A percentile compares a stretch with the other conserved stretches of the same genome.
These are phyloP conservation scores for Mamestra brassicae DNA, from an alignment of 2,888 invertebrate species.

Conservation along the genomic window DNA sequence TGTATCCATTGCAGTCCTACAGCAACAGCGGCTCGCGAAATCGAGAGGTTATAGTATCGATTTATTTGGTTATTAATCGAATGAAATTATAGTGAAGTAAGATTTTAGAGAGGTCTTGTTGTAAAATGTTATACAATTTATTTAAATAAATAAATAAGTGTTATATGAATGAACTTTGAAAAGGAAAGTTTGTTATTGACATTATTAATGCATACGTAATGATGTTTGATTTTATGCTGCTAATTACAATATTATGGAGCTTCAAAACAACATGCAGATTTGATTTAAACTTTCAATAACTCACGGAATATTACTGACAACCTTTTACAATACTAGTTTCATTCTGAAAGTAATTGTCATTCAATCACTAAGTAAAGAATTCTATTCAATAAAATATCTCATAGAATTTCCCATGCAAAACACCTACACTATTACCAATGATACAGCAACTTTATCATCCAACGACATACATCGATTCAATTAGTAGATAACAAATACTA, in stretches of 20 bases:
- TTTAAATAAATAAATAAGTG: slow-evolving; percentile 18
- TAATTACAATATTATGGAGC: slow-evolving; percentile 33
- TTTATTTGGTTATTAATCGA: slow-evolving; percentile 62
- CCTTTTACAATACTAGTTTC: slow-evolving; percentile 3
- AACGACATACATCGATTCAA: slow-evolving; percentile 32
- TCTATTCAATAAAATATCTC: slow-evolving; percentile 1
- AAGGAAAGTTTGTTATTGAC: slow-evolving; percentile 53
- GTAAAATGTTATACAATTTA: slow-evolving; percentile 38
- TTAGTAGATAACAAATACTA: slow-evolving; percentile 35
- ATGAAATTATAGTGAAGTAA: slow-evolving; percentile 49
- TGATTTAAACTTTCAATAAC: slow-evolving; percentile 18
- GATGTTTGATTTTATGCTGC: slow-evolving; percentile 26
- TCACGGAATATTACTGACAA: background rate
- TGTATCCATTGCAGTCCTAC: slow-evolving; percentile 29
- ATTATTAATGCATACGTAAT: slow-evolving; percentile 30
- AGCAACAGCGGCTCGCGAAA: slow-evolving; percentile 51
- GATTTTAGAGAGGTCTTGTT: slow-evolving; percentile 23
- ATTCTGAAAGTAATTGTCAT: background rate
- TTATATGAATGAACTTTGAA: slow-evolving; percentile 49
- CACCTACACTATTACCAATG: slow-evolving; percentile 27
- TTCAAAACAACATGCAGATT: slow-evolving; percentile 10
- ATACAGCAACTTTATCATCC: slow-evolving; percentile 37
- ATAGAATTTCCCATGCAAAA: slow-evolving; percentile 5
- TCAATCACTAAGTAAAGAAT: background rate
- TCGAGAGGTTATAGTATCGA: slow-evolving; percentile 53